A percentile compares a stretch with the other conserved stretches of the same genome.
phyloP scores from a whole-genome alignment of 2,113 vertebrate species.

The Amphiprion percula region DNA sequence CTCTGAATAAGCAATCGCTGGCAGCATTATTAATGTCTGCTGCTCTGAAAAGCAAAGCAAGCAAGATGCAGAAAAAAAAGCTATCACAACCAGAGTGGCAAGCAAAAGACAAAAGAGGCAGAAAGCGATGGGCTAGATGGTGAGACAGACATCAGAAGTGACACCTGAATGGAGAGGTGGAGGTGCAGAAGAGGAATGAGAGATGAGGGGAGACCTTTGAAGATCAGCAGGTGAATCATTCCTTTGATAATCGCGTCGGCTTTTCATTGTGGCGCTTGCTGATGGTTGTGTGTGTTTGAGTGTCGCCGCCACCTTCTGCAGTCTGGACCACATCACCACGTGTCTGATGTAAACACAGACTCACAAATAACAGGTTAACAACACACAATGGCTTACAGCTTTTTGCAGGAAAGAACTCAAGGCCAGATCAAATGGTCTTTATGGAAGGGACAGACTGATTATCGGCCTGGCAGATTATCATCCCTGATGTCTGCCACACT shows the following conservation, averaged over 20 bases:
- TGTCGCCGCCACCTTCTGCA: conserved; percentile 15
- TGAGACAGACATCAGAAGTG: conserved; percentile 40
- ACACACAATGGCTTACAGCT: no score
- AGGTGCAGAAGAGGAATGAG: conserved; percentile 54
- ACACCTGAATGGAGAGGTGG: conserved; percentile 46
- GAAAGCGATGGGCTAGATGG: conserved; percentile 30
- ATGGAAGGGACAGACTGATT: no score
- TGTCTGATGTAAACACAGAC: not conserved
- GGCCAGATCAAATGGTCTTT: no score
- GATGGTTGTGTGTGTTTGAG: conserved; percentile 8
- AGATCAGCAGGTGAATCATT: conserved; percentile 73
- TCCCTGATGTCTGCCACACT: no score
- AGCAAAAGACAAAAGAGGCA: conserved; percentile 33
- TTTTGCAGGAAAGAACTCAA: no score
- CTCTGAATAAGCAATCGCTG: conserved; percentile 39
- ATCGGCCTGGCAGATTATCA: no score
- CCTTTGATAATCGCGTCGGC: conserved; percentile 70
- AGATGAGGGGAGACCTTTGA: conserved; percentile 68
- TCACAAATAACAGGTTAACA: no score
- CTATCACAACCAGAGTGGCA: conserved; percentile 44
- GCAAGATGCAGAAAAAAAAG: conserved; percentile 28
- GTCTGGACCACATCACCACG: not conserved
- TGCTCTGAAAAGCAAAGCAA: conserved; percentile 54
- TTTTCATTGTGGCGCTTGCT: conserved; percentile 46
- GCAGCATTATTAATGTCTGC: conserved; percentile 48